Conservation (phyloP, 2,113 vertebrate species). For the Ceyx cyanopectus region DNA sequence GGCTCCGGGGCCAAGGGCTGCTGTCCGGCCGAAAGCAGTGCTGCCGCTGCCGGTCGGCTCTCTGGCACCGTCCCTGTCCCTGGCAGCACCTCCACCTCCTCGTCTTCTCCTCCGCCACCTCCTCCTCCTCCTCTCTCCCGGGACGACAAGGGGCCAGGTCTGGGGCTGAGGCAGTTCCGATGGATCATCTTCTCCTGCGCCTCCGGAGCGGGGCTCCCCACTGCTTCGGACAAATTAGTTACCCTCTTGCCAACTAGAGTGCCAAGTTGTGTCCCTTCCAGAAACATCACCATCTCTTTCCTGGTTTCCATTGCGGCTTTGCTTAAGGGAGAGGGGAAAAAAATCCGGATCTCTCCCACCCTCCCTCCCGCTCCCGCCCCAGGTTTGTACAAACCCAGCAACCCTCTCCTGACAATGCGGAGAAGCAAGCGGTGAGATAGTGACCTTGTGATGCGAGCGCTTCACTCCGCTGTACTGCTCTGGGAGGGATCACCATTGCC, state of each 20-base stretch:
- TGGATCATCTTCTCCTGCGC: slow-evolving; percentile 85
- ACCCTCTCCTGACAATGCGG: slow-evolving; percentile 50
- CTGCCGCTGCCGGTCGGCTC: slow-evolving; percentile 79
- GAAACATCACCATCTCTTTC: slow-evolving; percentile 91
- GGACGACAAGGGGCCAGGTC: slow-evolving; percentile 78
- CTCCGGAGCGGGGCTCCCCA: slow-evolving; percentile 82
- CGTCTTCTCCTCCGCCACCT: slow-evolving; percentile 73
- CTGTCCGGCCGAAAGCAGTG: slow-evolving; percentile 77
- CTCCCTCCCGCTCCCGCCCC: slow-evolving; percentile 39
- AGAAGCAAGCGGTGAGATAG: slow-evolving; percentile 73
- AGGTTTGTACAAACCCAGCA: slow-evolving; percentile 58
- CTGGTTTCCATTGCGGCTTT: slow-evolving; percentile 87
- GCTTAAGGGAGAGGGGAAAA: slow-evolving; percentile 57
- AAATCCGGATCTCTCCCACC: slow-evolving; percentile 45
- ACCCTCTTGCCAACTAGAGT: slow-evolving; percentile 85
- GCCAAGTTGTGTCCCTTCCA: slow-evolving; percentile 88
- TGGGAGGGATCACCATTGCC: slow-evolving; percentile 98
- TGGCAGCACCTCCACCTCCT: slow-evolving; percentile 80
- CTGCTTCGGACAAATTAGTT: slow-evolving; percentile 83
- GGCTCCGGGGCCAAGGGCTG: slow-evolving; percentile 75
- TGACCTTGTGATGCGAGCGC: slow-evolving; percentile 90
- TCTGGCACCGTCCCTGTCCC: slow-evolving; percentile 81
- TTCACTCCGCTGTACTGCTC: slow-evolving; percentile 87
- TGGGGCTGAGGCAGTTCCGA: slow-evolving; percentile 86
- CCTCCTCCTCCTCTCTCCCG: slow-evolving; percentile 79